phyloP scores from a whole-genome alignment of 2,113 vertebrate species.

The Rutilus rutilus region DNA sequence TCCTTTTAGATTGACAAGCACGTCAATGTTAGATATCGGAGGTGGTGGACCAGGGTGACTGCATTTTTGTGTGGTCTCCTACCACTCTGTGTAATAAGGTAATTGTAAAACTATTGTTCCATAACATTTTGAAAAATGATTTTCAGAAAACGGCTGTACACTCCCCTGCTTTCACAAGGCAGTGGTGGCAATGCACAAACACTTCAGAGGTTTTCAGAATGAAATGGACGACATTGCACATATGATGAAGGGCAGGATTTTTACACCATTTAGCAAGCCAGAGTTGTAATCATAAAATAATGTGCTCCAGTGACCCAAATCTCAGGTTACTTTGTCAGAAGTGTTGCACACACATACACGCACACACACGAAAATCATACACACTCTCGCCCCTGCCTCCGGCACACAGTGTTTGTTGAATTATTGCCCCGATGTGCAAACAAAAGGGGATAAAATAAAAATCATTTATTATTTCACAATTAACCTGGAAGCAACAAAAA shows the following conservation, averaged over 20 bases:
- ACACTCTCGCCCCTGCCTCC: neutral
- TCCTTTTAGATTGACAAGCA: conserved; percentile 5
- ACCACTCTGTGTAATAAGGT: conserved; percentile 10
- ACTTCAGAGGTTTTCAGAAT: neutral
- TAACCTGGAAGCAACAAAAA: conserved; percentile 19
- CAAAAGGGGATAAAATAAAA: neutral
- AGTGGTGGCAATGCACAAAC: conserved; percentile 8
- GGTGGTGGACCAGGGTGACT: conserved; percentile 28
- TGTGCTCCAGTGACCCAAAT: conserved; percentile 42
- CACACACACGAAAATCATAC: conserved; percentile 7
- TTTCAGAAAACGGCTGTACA: conserved; percentile 13
- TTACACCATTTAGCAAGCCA: conserved; percentile 34
- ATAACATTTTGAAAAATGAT: conserved; percentile 15
- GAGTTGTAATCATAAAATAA: conserved; percentile 36
- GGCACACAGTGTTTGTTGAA: conserved; percentile 15
- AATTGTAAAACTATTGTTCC: conserved; percentile 34
- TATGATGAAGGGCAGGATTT: conserved; percentile 33
- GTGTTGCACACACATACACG: neutral
- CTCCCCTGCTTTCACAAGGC: conserved; percentile 2
- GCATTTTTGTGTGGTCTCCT: conserved; percentile 20
- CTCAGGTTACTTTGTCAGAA: conserved; percentile 24
- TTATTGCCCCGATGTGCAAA: conserved; percentile 1
- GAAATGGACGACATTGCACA: conserved; percentile 19
- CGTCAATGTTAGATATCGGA: neutral
- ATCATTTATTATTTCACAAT: conserved; percentile 7